Evolutionary conservation across 2,113 vertebrate genomes (phyloP).

Genomic region (Colossoma macropomum): DNA sequence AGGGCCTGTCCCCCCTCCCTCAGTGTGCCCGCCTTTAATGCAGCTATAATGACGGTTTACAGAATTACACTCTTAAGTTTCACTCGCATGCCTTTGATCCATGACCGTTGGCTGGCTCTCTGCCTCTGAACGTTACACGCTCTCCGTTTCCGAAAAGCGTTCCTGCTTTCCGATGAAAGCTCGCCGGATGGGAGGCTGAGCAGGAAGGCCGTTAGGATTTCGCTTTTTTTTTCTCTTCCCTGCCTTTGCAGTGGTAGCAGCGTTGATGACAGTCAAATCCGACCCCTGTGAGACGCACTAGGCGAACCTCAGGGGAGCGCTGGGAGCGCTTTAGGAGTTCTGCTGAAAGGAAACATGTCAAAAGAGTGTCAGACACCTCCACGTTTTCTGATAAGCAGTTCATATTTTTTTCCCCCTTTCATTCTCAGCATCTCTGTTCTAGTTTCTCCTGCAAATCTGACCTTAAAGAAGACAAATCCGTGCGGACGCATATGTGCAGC

Average conservation of each 20-base stretch:
- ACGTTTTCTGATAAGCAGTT: slow-evolving; percentile 63
- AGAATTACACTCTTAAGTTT: slow-evolving; percentile 77
- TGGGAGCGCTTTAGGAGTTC: slow-evolving; percentile 65
- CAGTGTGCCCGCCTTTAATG: slow-evolving; percentile 62
- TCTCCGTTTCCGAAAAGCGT: slow-evolving; percentile 65
- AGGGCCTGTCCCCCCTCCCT: slow-evolving; percentile 41
- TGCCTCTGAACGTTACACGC: slow-evolving; percentile 67
- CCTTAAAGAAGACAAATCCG: slow-evolving; percentile 61
- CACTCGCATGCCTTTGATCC: slow-evolving; percentile 69
- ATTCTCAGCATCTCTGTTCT: slow-evolving; percentile 48
- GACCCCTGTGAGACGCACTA: slow-evolving; percentile 73
- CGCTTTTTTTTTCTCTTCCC: slow-evolving; percentile 16
- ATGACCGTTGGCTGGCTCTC: slow-evolving; percentile 60
- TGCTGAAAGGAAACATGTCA: slow-evolving; percentile 73
- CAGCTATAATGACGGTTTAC: slow-evolving; percentile 67
- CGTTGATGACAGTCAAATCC: slow-evolving; percentile 76
- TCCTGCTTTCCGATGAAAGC: slow-evolving; percentile 71
- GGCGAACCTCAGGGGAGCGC: slow-evolving; percentile 67
- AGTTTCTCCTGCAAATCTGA: slow-evolving; percentile 57
- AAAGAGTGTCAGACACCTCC: slow-evolving; percentile 67
- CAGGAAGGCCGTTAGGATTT: slow-evolving; percentile 66
- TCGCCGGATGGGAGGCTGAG: slow-evolving; percentile 71
- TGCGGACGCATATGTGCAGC: slow-evolving; percentile 45
- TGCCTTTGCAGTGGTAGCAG: slow-evolving; percentile 60
- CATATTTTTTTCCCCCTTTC: slow-evolving; percentile 51